Evolutionary conservation across 2,797 vertebrate species (phyloP).

Genomic region (Aeoliscus strigatus): DNA sequence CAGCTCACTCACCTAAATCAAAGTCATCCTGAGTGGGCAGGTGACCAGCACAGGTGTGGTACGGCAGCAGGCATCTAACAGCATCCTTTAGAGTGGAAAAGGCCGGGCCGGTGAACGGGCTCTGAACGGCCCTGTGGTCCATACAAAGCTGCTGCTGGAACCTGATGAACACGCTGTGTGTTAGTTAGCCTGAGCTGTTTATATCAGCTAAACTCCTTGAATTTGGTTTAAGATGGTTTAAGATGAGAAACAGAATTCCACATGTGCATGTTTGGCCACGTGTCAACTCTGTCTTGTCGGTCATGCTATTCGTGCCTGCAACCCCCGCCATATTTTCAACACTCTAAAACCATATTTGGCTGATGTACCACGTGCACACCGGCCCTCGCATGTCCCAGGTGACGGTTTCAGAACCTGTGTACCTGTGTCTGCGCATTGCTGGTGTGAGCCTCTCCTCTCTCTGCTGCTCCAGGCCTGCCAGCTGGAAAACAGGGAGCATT

Average conservation of each 20-base stretch:
- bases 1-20: conserved; percentile 55
- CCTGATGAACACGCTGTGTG: conserved; percentile 39
- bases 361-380: too few species aligned
- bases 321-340: too few species aligned
- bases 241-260: too few species aligned
- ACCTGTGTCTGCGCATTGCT: conserved; percentile 71
- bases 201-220: too few species aligned
- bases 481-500: conserved; percentile 42
- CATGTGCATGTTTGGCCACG: too few species aligned
- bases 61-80: conserved; percentile 70
- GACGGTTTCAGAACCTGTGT: neutral
- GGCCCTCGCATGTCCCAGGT: too few species aligned
- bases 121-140: conserved; percentile 72
- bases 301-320: too few species aligned
- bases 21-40: conserved; percentile 69
- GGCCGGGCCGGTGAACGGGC: conserved; percentile 53
- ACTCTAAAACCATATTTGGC: too few species aligned
- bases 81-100: conserved; percentile 72
- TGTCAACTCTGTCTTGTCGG: too few species aligned
- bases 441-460: conserved; percentile 65
- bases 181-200: too few species aligned
- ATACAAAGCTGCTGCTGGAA: conserved; percentile 74
- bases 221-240: too few species aligned
- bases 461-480: conserved; percentile 48
- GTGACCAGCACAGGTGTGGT: conserved; percentile 72